Base-by-base conservation (phyloP, 2,797 vertebrate species). In the Lutjanus campechanus region DNA sequence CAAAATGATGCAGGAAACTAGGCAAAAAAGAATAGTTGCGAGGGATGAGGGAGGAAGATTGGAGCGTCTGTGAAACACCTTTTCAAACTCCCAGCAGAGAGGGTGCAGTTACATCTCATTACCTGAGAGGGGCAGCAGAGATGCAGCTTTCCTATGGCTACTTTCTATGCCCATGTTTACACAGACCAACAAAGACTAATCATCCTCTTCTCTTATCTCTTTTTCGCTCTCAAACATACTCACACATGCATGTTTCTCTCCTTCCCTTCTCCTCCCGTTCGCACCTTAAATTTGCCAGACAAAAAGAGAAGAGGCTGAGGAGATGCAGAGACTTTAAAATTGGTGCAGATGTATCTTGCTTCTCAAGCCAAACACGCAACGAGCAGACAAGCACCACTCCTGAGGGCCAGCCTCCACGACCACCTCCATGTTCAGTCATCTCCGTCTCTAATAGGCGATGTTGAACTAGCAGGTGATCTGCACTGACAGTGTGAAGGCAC, bases 91-190 rank as follows among this genome's bases (percentile, higher is more conserved):
- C 47, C 55, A 73, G 62, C 61, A 77, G 60, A 74, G 20, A 25
- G 9, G 0, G 29, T 88, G 92, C 82, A 93, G 92, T 93, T 89
- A 1, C 87, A 82, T 11, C 5, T 73, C 69, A 65, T 54, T 20
- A 78, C 94, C 95, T 95, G 92, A 84, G 90, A 93, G 95, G 89
- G 94, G 95, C 94, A 94, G 94, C 92, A 95, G 88, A 93, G 94
- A 95, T 92, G 91, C 92, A 95, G 94, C 88, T 92, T 86, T 93
- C 80, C 69, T 85, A 54, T 67, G 70, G 75, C 78, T 77, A 70
- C 76, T 74, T 89, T 51, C 64, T 74, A 3, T 80, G 70, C 51
- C 53, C 64, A 25, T 85, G 29, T 84, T 83, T 77, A 61, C 53
- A 73, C 22, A 79, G 29, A 80, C 64, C 22, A 89, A 72, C 79